Base-by-base conservation (phyloP, 2,113 vertebrate genomes). In the Otolemur garnettii region DNA sequence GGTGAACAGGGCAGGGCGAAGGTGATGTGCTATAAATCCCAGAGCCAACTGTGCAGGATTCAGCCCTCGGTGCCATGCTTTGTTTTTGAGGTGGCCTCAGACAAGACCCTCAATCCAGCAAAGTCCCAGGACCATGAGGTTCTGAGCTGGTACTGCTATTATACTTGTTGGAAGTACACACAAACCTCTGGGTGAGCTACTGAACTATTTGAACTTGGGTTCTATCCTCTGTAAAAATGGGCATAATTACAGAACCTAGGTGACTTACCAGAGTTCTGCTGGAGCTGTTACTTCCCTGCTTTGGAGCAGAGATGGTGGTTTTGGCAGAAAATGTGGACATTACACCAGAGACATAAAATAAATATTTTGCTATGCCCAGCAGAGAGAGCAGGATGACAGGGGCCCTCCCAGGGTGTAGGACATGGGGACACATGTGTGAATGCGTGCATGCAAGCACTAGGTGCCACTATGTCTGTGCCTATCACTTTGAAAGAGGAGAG, bases 401-500 rank as follows among this genome's bases (percentile, higher is more conserved):
- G 26, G 26, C 69, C 30, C 0, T 42, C 35, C 86, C 77, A n/a
- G 71, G 35, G 35, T 33, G 5, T 15, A 21, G 55, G 11, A 9
- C 15, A 22, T 13, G 0, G 33, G 30, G 19, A 35, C 7, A 3
- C 1, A 6, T 64, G 3, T 64, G 26, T 15, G 42, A 3, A 6
- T 7, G 28, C 2, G 7, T 1, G 14, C 6, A 1, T 2, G 6
- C 2, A 3, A 0, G 11, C 4, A 5, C 11, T 26, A 5, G 79
- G 55, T 66, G 30, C 66, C 57, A 2, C 28, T 0, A 0, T 10
- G 28, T 10, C 80, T 30, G 57, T 53, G 57, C 50, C 38, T 50
- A 21, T 45, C 11, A 11, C 17, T 78, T 50, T 26, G 60, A 15
- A 35, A 35, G 83, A 6, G 13, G 24, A 64, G 78, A 30, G 21